Percentiles rank a stretch among this genome's conserved stretches.
phyloP scores from a whole-genome alignment of 2,797 vertebrate genomes.

The Channallabes apus region DNA sequence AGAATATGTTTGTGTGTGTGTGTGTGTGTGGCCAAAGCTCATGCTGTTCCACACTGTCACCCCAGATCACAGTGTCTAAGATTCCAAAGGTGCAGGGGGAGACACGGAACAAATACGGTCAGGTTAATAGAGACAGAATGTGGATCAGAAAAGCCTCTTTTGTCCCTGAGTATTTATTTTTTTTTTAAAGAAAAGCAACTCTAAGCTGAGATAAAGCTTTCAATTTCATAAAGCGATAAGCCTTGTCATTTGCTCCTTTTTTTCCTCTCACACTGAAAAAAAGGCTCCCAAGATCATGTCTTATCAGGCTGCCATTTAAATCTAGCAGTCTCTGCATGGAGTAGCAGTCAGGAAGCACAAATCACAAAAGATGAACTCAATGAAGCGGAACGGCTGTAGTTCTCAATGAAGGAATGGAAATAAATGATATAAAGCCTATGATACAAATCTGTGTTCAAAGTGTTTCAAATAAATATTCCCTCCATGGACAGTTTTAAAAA shows the following conservation, averaged over 20 bases:
- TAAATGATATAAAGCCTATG: slow-evolving; percentile 8
- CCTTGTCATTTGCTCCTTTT: slow-evolving; percentile 8
- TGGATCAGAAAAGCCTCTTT: slow-evolving; percentile 12
- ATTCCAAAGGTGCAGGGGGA: slow-evolving; percentile 7
- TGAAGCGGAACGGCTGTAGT: slow-evolving; percentile 16
- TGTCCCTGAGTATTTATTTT: background rate
- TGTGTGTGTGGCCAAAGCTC: background rate
- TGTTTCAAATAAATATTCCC: background rate
- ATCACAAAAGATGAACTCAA: slow-evolving; percentile 26
- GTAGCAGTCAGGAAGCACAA: slow-evolving; percentile 16
- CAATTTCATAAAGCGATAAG: slow-evolving; percentile 17
- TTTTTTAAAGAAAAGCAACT: background rate
- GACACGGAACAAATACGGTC: background rate
- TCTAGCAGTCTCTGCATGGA: slow-evolving; percentile 20
- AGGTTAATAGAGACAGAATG: slow-evolving; percentile 31
- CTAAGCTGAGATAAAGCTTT: slow-evolving; percentile 9
- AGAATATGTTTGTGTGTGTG: background rate
- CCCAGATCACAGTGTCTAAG: background rate
- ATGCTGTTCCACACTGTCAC: slow-evolving; percentile 6
- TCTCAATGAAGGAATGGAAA: slow-evolving; percentile 4
- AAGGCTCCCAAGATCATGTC: slow-evolving; percentile 1
- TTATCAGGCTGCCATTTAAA: slow-evolving; percentile 27
- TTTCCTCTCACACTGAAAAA: background rate
- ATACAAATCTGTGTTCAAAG: background rate
- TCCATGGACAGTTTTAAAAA: background rate